Base-by-base conservation (phyloP, 2,888 invertebrate species). In the Hirtodrosophila duncani region DNA sequence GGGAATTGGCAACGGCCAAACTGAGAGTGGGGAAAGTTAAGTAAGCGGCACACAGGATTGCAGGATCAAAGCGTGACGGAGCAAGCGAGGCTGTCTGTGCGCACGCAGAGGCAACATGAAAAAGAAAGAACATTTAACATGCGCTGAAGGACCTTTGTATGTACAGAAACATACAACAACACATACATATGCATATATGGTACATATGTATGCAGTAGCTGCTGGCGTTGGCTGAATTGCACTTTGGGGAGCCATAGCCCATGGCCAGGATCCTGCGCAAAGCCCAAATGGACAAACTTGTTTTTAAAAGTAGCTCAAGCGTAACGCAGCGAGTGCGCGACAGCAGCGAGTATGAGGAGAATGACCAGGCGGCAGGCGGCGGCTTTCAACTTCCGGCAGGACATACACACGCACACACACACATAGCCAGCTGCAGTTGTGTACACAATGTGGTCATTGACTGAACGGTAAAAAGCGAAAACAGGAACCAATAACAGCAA, bases 401-500 rank as follows among this genome's bases (percentile, higher is more conserved):
- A 80, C 80, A 63, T 36, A 43, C 42, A 71, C 38, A 55, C 36
- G 45, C 38, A 58, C 36, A 39, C 45, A 58, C 24, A 41, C 16
- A 38, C 29, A 44, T 13, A 26, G 7, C 16, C 16, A n/a, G 9
- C 26, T 37, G 57, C 63, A 56, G 58, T 55, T 80, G 77, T 77
- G 67, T 80, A 74, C 68, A 74, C 72, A 74, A 74, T 74, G 79
- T 77, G 75, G 75, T 77, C 75, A 81, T 81, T 77, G 75, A 77
- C 75, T 77, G 75, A 81, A 78, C 75, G 79, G 81, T 81, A 78
- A 81, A 81, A 81, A 77, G 79, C 75, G 74, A 81, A 81, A 75
- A 81, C 71, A 78, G 81, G 67, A 81, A 79, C 80, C 51, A 61
- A 52, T 44, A 63, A 63, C 61, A 57, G 34, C 23, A 46, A 49